Percentiles rank a stretch among this genome's conserved stretches.
phyloP scores from a whole-genome alignment of 2,888 invertebrate genomes.

The Lepetodrilus schrolli region DNA sequence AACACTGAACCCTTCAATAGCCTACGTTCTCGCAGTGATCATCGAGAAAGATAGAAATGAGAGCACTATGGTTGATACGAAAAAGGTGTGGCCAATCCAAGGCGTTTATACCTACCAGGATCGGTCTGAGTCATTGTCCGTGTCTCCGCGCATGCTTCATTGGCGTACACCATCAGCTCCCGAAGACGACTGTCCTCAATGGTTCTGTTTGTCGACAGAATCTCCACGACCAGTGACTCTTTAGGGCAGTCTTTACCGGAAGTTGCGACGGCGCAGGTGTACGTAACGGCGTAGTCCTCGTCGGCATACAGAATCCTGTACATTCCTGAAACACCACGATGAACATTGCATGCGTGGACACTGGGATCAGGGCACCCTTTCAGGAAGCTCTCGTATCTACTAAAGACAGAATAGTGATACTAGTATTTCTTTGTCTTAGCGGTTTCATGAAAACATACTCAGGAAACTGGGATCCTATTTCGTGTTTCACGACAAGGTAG shows the following conservation, averaged over 20 bases:
- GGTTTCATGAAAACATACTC: no score
- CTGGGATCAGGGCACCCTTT: no score
- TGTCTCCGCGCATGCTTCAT: neutral
- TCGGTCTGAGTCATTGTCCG: neutral
- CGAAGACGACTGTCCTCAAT: neutral
- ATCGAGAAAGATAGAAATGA: no score
- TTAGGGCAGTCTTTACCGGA: neutral
- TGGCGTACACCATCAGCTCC: neutral
- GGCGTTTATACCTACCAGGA: neutral
- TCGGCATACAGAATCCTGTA: slow-evolving; percentile 25
- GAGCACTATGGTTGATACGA: neutral
- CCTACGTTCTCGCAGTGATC: no score
- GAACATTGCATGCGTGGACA: neutral
- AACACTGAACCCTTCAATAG: no score
- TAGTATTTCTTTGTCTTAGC: no score
- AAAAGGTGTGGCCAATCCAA: no score
- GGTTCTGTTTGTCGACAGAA: neutral
- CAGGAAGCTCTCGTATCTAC: no score
- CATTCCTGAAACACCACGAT: no score
- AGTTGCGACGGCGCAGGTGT: slow-evolving; percentile 6
- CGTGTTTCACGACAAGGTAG: no score
- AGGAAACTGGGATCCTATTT: no score
- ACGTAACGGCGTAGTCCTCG: slow-evolving; percentile 13
- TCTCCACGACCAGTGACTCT: neutral
- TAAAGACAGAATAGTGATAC: no score